phyloP scores from a whole-genome alignment of 2,888 invertebrate species.

The Lepeophtheirus nordmannii region DNA sequence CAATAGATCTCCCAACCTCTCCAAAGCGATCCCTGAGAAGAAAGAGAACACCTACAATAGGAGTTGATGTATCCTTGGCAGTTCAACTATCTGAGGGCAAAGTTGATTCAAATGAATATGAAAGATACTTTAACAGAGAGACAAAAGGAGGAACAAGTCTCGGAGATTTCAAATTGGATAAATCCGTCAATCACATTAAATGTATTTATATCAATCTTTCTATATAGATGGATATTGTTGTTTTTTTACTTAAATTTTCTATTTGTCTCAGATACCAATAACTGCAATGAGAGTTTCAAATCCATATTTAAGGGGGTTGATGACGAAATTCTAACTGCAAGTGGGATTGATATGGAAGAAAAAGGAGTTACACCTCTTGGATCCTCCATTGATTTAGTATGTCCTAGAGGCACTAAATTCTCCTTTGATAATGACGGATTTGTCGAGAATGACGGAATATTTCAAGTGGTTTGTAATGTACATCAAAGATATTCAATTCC shows the following conservation, averaged over 20 bases:
- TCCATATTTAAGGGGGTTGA: neutral
- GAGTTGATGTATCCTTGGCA: neutral
- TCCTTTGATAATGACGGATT: constrained; percentile 13
- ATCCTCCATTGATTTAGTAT: neutral
- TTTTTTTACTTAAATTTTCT: neutral
- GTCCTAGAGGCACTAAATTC: constrained; percentile 5
- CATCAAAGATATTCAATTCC: neutral
- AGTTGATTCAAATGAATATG: neutral
- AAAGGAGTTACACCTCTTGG: neutral
- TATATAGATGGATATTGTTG: neutral
- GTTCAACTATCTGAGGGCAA: neutral
- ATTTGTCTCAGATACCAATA: neutral
- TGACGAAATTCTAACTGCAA: neutral
- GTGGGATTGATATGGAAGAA: neutral
- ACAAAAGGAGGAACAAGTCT: neutral
- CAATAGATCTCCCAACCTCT: neutral
- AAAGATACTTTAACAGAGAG: neutral
- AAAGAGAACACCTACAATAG: neutral
- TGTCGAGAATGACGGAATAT: constrained; percentile 2
- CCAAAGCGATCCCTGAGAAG: neutral
- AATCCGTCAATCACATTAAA: neutral
- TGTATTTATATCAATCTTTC: neutral
- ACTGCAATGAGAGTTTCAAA: neutral
- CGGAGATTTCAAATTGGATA: neutral
- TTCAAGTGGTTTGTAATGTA: neutral